Percentiles rank a stretch among this genome's conserved stretches.
Evolutionary conservation across 2,113 vertebrate species (phyloP).

Genomic region (Bostrychus sinensis): DNA sequence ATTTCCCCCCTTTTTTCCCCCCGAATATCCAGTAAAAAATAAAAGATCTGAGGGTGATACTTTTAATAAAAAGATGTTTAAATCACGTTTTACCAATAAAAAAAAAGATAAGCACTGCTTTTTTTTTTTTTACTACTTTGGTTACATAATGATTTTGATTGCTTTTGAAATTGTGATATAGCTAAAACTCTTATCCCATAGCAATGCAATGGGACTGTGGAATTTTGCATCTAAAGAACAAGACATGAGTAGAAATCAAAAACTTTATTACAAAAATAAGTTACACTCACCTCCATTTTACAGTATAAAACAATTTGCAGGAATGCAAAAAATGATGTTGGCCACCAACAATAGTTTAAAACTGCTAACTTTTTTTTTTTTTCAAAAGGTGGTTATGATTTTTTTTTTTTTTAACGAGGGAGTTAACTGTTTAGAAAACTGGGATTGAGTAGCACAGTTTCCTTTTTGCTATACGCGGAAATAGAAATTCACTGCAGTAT

Average conservation of each 20-base stretch:
- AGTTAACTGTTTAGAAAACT: slow-evolving; percentile 86
- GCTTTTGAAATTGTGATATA: no score
- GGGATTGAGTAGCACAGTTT: slow-evolving; percentile 81
- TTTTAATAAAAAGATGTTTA: no score
- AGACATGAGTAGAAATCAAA: slow-evolving; percentile 91
- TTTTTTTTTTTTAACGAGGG: slow-evolving; percentile 82
- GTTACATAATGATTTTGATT: no score
- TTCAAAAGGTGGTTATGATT: slow-evolving; percentile 90
- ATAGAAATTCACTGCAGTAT: slow-evolving; percentile 84
- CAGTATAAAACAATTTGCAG: slow-evolving; percentile 99
- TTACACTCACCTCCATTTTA: slow-evolving; percentile 99
- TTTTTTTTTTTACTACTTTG: no score
- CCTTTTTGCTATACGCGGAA: slow-evolving; percentile 82
- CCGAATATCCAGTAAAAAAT: no score
- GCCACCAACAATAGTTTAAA: slow-evolving; percentile 98
- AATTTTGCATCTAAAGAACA: slow-evolving; percentile 66
- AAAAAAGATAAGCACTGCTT: no score
- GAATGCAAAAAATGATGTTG: slow-evolving; percentile 99
- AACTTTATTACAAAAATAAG: slow-evolving; percentile 99
- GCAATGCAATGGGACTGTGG: no score
- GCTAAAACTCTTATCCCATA: no score
- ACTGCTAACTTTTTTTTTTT: slow-evolving; percentile 89
- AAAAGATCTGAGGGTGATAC: no score
- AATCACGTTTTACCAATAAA: no score
- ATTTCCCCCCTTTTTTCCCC: no score